These are phyloP conservation scores for Drosophila tsacasi DNA, from an alignment of 1,140 invertebrate genomes.

Conservation along the genomic window DNA sequence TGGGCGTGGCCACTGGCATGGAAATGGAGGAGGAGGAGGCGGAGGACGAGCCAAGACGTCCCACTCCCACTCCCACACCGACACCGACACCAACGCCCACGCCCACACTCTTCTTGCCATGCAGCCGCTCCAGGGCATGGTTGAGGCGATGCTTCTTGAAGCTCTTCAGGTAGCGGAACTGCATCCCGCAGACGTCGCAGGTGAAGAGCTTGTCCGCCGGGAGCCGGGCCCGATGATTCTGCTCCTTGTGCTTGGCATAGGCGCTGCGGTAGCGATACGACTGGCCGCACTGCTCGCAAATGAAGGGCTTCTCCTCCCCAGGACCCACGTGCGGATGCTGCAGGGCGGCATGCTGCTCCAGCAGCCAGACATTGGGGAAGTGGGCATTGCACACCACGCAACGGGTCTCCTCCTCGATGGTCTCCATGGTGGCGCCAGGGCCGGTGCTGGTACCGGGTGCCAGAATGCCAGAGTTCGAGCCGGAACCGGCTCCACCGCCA, in stretches of 20 bases:
- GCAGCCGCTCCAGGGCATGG: slow-evolving; percentile 92
- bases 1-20: slow-evolving; percentile 19
- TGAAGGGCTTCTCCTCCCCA: slow-evolving; percentile 94
- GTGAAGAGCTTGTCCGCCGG: slow-evolving; percentile 95
- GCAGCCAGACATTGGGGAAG: slow-evolving; percentile 92
- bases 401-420: slow-evolving; percentile 84
- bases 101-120: slow-evolving; percentile 87
- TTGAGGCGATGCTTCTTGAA: slow-evolving; percentile 95
- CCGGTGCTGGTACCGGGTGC: not conserved
- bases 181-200: slow-evolving; percentile 95
- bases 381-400: slow-evolving; percentile 93
- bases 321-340: slow-evolving; percentile 89
- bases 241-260: slow-evolving; percentile 94
- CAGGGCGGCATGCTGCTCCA: slow-evolving; percentile 92
- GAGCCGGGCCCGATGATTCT: slow-evolving; percentile 93
- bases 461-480: not conserved
- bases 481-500: not conserved
- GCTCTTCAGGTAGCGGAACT: slow-evolving; percentile 94
- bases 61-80: slow-evolving; percentile 25
- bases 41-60: slow-evolving; percentile 12
- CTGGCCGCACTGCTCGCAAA: slow-evolving; percentile 95
- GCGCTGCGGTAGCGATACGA: slow-evolving; percentile 95
- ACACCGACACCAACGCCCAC: slow-evolving; percentile 28
- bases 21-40: not conserved
- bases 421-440: slow-evolving; percentile 35